Evolutionary conservation across 2,113 vertebrate genomes (phyloP), one percentile per base, ranked within the genome.

Genomic region (Poeciliopsis prolifica): DNA sequence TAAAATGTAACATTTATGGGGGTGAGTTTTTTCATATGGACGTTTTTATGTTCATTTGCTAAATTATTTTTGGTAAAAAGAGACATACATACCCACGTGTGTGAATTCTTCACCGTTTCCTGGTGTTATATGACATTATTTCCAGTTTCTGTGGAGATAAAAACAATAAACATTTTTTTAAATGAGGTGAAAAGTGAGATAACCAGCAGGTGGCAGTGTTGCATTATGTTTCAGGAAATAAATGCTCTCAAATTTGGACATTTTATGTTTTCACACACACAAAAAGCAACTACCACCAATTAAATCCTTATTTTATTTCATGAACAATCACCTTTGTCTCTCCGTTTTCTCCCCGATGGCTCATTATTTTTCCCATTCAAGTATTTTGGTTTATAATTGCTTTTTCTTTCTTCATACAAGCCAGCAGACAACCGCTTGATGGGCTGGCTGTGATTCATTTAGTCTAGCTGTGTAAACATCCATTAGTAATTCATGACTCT

Each of bases 401-500:
- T 74, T 72, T 74, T 80, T 72, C 74, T 65, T 76, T 51, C 65
- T 77, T 77, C 78, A 70, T 77, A 42, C 22, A 66, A 67, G 71
- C 70, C 69, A 83, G 86, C 76, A 81, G 79, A 67, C 77, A 60
- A 77, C 80, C 70, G 81, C 74, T 81, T 88, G 89, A 90, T 87
- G 74, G 64, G 71, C 73, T 65, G 79, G 75, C 86, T 87, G 83
- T 92, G 92, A 92, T 92, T 93, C 82, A 92, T 93, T 81, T 83
- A 70, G 89, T 87, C 82, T 81, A 91, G 84, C 85, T 87, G 92
- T 92, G 91, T 92, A 93, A 93, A 94, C 90, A 93, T 63, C 88
- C 83, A 92, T 94, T 91, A 93, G 93, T 91, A 88, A 93, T 93
- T 92, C 92, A 91, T 90, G 88, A 86, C 82, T 89, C 82, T 40